Evolutionary conservation across 2,797 vertebrate species (phyloP).

Genomic region (Cryptoblepharus egeriae): DNA sequence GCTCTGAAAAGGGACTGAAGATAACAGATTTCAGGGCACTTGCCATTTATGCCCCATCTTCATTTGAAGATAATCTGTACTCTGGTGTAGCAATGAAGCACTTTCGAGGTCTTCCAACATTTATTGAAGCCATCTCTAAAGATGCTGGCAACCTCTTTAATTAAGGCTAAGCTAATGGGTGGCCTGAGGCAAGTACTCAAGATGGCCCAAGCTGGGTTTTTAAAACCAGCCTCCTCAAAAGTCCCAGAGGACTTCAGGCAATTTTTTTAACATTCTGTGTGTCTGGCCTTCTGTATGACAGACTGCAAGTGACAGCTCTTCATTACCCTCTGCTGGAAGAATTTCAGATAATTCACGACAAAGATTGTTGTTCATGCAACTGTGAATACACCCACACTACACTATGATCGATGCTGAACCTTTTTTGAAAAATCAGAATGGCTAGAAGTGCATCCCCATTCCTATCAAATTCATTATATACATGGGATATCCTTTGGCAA

Average conservation of each 20-base stretch:
- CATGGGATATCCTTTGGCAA: too few relatives aligned
- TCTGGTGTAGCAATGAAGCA: neutral
- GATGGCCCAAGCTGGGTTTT: neutral
- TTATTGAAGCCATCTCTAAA: neutral
- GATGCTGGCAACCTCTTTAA: neutral
- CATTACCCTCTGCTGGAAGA: slow-evolving; percentile 3
- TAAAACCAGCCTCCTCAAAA: neutral
- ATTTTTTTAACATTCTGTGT: neutral
- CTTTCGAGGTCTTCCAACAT: neutral
- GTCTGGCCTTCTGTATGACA: neutral
- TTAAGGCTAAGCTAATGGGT: neutral
- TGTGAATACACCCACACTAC: too few relatives aligned
- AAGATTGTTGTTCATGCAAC: neutral
- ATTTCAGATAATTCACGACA: neutral
- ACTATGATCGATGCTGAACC: too few relatives aligned
- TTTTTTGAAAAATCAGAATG: too few relatives aligned
- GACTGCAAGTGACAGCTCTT: neutral
- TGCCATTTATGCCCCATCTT: neutral
- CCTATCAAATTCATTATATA: too few relatives aligned
- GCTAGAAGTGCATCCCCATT: too few relatives aligned
- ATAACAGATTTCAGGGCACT: too few relatives aligned
- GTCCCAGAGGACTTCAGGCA: neutral
- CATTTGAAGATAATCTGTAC: neutral
- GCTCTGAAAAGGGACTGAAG: neutral
- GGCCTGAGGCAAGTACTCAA: neutral